Base-by-base conservation (phyloP, 2,113 vertebrate species). In the Varanus salvator region DNA sequence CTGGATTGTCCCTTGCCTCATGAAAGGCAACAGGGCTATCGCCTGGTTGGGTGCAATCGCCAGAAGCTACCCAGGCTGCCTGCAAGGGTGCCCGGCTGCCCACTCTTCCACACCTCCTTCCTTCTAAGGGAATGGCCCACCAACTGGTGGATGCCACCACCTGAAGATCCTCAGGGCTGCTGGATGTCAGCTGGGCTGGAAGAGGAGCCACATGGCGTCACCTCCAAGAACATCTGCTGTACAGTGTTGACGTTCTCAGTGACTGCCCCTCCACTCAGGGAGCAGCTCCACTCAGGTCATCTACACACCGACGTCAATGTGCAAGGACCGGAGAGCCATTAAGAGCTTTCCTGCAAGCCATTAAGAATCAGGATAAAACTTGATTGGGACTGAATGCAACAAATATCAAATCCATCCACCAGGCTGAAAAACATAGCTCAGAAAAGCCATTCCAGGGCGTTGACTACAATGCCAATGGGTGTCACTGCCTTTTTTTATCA, bases 381-480 rank as follows among this genome's bases (percentile, higher is more conserved):
- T 76, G 48, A 77, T 54, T 68, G 64, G 4, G 48, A 48, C 48
- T 48, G 25, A 69, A 78, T 69, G 34, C 6, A 78, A 12, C 6
- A 19, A 78, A 48, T 64, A 78, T 31, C 84, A 71, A 38, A 72
- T 7, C 9, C 8, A 64, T 8, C 48, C 8, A 27, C 3, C 21
- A 66, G n/a, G 44, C 27, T 60, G 44, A 34, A 74, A 86, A 68
- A 29, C 0, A 31, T 14, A 69, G 6, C 54, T 54, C 88, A 71
- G 38, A 66, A 90, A 54, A 75, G 68, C 82, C 64, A 75, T 90
- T 84, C 75, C 57, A 85, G 71, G 48, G 52, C 72, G 77, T 89
- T 90, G 82, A 75, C 80, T 90, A 17, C 2, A 50, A 11, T 85
- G 57, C 29, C n/a, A 77, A 75, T 82, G 89, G 50, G 80, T 88